Evolutionary conservation across 2,113 vertebrate species (phyloP).

Genomic region (Coracopsis vasa): DNA sequence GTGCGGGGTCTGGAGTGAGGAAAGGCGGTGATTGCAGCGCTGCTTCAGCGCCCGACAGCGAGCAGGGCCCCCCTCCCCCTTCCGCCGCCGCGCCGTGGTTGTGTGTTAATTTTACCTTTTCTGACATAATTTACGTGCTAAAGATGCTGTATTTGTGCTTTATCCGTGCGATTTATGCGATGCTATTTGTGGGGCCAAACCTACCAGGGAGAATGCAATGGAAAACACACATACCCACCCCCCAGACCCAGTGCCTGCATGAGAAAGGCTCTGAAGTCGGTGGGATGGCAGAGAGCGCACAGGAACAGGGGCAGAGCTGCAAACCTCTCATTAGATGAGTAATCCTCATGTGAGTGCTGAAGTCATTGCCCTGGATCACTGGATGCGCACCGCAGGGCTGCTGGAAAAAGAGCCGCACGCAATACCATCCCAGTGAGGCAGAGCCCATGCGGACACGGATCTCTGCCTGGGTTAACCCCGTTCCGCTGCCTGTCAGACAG

Average conservation of each 20-base stretch:
- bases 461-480: neutral
- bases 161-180: no score
- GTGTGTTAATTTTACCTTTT: neutral
- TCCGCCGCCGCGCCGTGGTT: no score
- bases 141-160: neutral
- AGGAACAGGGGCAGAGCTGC: slow-evolving; percentile 36
- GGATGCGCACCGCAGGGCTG: neutral
- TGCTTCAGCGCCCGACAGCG: no score
- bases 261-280: neutral
- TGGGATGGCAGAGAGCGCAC: neutral
- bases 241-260: neutral
- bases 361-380: slow-evolving; percentile 8
- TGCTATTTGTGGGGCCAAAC: neutral
- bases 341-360: slow-evolving; percentile 64
- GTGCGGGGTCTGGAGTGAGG: no score
- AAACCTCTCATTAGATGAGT: slow-evolving; percentile 56
- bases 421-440: slow-evolving; percentile 11
- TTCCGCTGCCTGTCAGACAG: neutral
- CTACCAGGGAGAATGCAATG: neutral
- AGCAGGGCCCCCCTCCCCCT: no score
- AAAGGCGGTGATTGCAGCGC: no score
- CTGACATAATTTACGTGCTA: fast-evolving
- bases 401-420: neutral
- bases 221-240: neutral
- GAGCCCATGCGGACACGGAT: neutral